Conservation (phyloP, 2,113 vertebrate genomes). For the Sterna hirundo region DNA sequence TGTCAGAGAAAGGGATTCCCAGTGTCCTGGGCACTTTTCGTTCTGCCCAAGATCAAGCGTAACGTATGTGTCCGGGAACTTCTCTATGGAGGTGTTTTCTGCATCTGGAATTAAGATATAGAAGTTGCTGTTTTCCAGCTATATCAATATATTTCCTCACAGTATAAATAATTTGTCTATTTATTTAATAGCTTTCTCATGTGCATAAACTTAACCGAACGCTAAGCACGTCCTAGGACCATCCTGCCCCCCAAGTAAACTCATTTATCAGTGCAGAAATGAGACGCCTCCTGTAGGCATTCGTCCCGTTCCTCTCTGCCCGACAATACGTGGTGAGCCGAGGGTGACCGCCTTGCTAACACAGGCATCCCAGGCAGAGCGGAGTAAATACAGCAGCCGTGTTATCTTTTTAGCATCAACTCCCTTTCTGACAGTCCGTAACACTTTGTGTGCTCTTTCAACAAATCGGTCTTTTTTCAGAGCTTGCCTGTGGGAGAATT, state of each 20-base stretch:
- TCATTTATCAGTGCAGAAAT: not conserved
- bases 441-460: not conserved
- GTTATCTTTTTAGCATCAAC: not conserved
- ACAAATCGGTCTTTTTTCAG: not conserved
- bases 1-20: not conserved
- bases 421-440: not conserved
- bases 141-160: not conserved
- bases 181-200: not conserved
- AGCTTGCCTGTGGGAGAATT: not conserved
- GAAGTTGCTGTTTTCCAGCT: not conserved
- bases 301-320: not conserved
- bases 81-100: not conserved
- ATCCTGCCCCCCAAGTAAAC: not conserved
- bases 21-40: not conserved
- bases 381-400: fast-evolving
- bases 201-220: not conserved
- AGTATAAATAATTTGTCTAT: not conserved
- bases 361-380: not conserved
- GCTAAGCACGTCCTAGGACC: not conserved
- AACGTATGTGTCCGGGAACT: not conserved
- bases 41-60: not conserved
- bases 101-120: not conserved
- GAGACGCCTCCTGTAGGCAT: not conserved
- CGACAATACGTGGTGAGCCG: not conserved
- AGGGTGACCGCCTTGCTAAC: not conserved